Conservation (phyloP, 1,140 invertebrate genomes). For the Drosophila tropicalis region DNA sequence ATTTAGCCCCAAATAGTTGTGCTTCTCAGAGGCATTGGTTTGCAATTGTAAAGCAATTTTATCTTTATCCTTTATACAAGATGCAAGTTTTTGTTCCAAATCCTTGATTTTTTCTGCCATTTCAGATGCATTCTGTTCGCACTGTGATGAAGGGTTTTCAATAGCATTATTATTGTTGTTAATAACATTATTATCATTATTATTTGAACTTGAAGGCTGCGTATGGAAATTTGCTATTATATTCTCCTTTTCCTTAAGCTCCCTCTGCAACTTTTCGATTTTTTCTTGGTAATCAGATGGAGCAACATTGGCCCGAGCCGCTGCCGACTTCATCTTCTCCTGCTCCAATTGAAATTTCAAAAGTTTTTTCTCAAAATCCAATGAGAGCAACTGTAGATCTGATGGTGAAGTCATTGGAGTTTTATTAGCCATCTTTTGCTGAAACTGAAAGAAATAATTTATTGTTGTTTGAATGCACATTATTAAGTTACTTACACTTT, state of each 20-base stretch:
- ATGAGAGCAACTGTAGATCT: neutral
- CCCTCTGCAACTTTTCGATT: neutral
- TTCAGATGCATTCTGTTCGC: neutral
- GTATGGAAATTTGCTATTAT: neutral
- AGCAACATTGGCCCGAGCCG: neutral
- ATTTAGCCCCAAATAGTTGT: neutral
- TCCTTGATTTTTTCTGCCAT: neutral
- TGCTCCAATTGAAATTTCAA: slow-evolving; percentile 7
- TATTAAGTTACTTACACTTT: neutral
- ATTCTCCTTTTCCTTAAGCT: neutral
- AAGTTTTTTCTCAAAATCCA: slow-evolving; percentile 16
- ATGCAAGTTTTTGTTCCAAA: neutral
- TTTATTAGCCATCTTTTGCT: neutral
- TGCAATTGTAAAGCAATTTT: slow-evolving; percentile 7
- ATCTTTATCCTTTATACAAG: neutral
- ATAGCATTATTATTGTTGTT: neutral
- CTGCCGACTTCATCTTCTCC: neutral
- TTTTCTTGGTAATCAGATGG: too few relatives aligned
- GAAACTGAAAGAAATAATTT: neutral
- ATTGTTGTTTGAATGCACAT: neutral
- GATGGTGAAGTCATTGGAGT: neutral
- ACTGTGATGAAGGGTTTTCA: neutral
- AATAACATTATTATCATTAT: neutral
- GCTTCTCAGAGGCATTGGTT: neutral
- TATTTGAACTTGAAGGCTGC: neutral